These are phyloP conservation scores for Cottus gobio DNA, from an alignment of 2,113 vertebrate species.

Conservation along the genomic window DNA sequence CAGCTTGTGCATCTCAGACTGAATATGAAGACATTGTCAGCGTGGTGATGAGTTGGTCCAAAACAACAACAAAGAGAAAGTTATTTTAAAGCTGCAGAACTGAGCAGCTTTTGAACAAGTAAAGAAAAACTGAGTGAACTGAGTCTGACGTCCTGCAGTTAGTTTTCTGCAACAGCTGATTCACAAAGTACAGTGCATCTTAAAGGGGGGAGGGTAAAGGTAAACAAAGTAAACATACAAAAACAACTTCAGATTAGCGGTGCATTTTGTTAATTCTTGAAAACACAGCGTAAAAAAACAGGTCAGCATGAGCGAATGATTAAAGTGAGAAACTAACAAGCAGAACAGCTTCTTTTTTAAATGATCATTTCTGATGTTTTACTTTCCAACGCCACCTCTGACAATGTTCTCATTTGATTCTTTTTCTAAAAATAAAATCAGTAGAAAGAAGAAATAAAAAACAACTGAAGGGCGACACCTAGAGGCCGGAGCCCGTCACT, in stretches of 20 bases:
- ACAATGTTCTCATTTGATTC: slow-evolving; percentile 39
- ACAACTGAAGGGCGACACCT: slow-evolving; percentile 85
- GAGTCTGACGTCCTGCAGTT: slow-evolving; percentile 6
- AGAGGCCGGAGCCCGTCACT: slow-evolving; percentile 79
- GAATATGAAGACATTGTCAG: neutral
- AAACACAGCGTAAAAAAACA: slow-evolving; percentile 28
- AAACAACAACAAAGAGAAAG: neutral
- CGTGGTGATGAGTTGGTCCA: neutral
- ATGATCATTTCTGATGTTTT: neutral
- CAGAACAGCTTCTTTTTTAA: slow-evolving; percentile 30
- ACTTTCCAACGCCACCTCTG: slow-evolving; percentile 44
- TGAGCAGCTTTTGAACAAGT: too few relatives aligned
- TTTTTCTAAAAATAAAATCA: slow-evolving; percentile 84
- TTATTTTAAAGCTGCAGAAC: neutral
- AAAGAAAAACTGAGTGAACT: neutral
- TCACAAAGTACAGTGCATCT: slow-evolving; percentile 35
- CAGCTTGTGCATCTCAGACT: neutral
- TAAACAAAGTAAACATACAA: neutral
- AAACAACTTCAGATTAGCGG: slow-evolving; percentile 9
- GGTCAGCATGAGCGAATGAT: slow-evolving; percentile 35
- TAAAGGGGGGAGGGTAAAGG: neutral
- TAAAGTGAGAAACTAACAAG: slow-evolving; percentile 45
- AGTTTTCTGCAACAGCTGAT: slow-evolving; percentile 13
- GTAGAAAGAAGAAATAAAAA: slow-evolving; percentile 93
- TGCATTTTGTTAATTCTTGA: neutral